Base-by-base conservation (phyloP, 2,797 vertebrate species). In the Chloroceryle amazona region DNA sequence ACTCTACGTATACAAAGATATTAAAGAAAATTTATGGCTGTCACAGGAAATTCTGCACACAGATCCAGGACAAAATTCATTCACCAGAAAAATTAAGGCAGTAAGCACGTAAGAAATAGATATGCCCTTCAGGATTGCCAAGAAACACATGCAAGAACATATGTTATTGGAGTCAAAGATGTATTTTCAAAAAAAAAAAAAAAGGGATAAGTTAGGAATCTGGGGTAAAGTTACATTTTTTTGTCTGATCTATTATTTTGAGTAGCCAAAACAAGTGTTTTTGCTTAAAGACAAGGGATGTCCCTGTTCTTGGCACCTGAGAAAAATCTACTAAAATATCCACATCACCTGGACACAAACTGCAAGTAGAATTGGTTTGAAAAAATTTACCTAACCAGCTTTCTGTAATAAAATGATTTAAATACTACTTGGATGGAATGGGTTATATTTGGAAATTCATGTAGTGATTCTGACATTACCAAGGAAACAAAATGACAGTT, bases 111-210 rank as follows among this genome's bases (percentile, higher is more conserved):
- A 90, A 95, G 93, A 84, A 96, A 96, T 86, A 96, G 90, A 96
- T 95, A 86, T 95, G 80, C 91, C 87, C 90, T 96, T 97, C 96
- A 89, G 90, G 66, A 93, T 86, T 92, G 95, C 88, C 91, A 96
- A 86, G 78, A 93, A 97, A 93, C 83, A 95, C 85, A 90, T 52
- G 41, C 58, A 96, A 90, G 82, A 97, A 91, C 90, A 96, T 94
- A 95, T 90, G 91, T 57, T 94, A 75, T 4, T 28, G 62, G 73
- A 93, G 76, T 82, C 93, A 90, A 86, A 80, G 66, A 94, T 65
- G 35, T 49, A 84, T 76, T 80, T 95, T 81, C 28, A 60, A 83
- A 95, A 47, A 0, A 29, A 52, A n/a, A 49, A 25, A 49, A 51
- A 54, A 41, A 13, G 37, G 3, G 22, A 61, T 60, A 92, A 86